Conservation (phyloP, 2,888 invertebrate species). For the Spodoptera picta region DNA sequence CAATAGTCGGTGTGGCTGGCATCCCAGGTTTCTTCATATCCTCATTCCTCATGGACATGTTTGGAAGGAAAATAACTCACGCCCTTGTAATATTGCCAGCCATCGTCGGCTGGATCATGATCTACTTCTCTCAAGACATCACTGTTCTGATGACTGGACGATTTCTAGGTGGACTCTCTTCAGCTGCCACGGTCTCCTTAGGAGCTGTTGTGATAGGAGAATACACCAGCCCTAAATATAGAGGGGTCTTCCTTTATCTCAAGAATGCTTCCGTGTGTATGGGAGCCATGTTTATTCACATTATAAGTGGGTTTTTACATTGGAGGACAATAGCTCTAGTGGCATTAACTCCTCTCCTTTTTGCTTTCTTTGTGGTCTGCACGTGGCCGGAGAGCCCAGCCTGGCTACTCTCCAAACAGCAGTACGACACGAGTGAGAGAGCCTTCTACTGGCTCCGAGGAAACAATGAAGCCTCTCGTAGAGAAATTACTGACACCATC, state of each 20-base stretch:
- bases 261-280: conserved; percentile 49
- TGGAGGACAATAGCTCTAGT: conserved; percentile 60
- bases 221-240: conserved; percentile 81
- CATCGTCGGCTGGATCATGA: conserved; percentile 55
- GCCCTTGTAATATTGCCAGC: conserved; percentile 71
- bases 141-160: conserved; percentile 41
- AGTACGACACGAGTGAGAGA: conserved; percentile 43
- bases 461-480: conserved; percentile 68
- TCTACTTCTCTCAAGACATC: conserved; percentile 40
- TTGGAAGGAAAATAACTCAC: conserved; percentile 61
- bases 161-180: conserved; percentile 37
- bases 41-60: conserved; percentile 62
- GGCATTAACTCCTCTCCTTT: conserved; percentile 45
- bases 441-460: conserved; percentile 85
- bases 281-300: conserved; percentile 51
- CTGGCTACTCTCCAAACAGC: conserved; percentile 52
- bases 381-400: conserved; percentile 63
- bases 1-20: conserved; percentile 61
- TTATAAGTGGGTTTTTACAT: conserved; percentile 49
- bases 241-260: conserved; percentile 83
- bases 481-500: conserved; percentile 54
- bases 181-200: conserved; percentile 56
- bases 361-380: conserved; percentile 39
- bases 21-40: conserved; percentile 65
- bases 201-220: conserved; percentile 81